Base-by-base conservation (phyloP, 2,113 vertebrate genomes). In the Psilopogon haemacephalus region DNA sequence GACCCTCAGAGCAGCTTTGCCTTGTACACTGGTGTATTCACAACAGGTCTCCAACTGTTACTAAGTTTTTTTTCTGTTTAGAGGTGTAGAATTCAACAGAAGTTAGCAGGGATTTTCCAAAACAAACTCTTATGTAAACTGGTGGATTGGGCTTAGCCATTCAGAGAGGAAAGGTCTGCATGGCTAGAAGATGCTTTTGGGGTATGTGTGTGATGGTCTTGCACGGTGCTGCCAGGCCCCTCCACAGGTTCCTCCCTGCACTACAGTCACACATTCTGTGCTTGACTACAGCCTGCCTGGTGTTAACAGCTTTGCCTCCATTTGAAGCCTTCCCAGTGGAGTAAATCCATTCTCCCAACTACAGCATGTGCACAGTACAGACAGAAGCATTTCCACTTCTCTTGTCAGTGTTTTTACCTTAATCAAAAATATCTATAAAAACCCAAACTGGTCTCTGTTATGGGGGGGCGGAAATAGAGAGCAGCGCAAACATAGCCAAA, bases 331-430 rank as follows among this genome's bases (percentile, higher is more conserved):
- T 60, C 44, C 65, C 27, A 30, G 17, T 0, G 11, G 15, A 68
- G 7, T 5, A 50, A 84, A 91, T 55, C 42, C 33, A 44, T 76
- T 33, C 85, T 60, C 75, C 55, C 52, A 70, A 58, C 38, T 56
- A 33, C 54, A 58, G 32, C 0, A 0, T 17, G 35, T 1, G 3
- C 42, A 55, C 12, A 71, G 9, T 2, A 15, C 24, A 46, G 60
- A 78, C 11, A 0, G 0, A 64, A 88, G 69, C 27, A 35, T 32
- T 72, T 26, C 50, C 18, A 33, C 27, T 50, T 72, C 13, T 17
- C 65, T 35, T 46, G 14, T 77, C 81, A 50, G 50, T 33, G 55
- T 64, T 83, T 59, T 50, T 84, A 30, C 37, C 37, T 40, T 55
- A 60, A 74, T 50, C 15, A 73, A 40, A 84, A 42, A 42, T 19